These are phyloP conservation scores for Ceratitis capitata DNA, from an alignment of 1,140 invertebrate genomes.

Conservation along the genomic window DNA sequence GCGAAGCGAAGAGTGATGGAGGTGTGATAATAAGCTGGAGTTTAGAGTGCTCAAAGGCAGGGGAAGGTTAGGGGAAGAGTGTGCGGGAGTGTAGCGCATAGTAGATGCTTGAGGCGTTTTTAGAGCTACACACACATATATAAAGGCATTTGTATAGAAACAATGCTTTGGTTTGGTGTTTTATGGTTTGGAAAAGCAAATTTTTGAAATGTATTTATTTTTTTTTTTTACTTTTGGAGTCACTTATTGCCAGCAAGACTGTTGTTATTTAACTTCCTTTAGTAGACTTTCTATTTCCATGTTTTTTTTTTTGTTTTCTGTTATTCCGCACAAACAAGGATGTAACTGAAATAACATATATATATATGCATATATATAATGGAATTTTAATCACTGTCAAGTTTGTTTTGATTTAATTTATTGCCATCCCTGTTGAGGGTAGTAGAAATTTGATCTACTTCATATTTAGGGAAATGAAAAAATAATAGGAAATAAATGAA, in stretches of 20 bases:
- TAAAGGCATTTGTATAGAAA: too few relatives aligned
- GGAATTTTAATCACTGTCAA: conserved; percentile 27
- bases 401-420: conserved; percentile 36
- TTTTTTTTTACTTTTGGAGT: too few relatives aligned
- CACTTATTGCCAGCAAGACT: background rate
- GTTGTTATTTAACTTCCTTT: background rate
- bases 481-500: conserved; percentile 13
- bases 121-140: too few relatives aligned
- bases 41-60: conserved; percentile 1
- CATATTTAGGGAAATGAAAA: background rate
- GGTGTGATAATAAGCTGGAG: conserved; percentile 8
- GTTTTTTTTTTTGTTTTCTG: background rate
- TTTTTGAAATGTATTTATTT: conserved; percentile 27
- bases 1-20: background rate
- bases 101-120: background rate
- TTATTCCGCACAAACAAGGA: background rate
- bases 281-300: background rate
- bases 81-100: background rate
- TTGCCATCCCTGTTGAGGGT: background rate
- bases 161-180: background rate
- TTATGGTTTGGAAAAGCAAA: conserved; percentile 38
- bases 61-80: background rate
- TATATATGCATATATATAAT: too few relatives aligned
- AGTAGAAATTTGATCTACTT: background rate
- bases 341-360: background rate